A percentile compares a stretch with the other conserved stretches of the same genome.
These are phyloP conservation scores for Grus americana DNA, from an alignment of 2,113 vertebrate species.

Conservation along the genomic window DNA sequence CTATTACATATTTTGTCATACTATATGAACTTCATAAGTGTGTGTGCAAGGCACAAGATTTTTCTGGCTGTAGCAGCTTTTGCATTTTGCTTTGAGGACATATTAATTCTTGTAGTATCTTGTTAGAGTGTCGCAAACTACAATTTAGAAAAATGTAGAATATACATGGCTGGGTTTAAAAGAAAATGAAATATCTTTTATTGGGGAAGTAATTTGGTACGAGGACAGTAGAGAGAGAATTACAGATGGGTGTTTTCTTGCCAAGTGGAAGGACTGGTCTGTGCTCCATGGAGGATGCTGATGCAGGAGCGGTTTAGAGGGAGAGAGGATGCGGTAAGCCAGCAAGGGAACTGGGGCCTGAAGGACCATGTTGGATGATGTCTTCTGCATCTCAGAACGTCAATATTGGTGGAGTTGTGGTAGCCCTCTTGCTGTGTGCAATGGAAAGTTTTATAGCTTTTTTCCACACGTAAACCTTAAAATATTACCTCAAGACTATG, in stretches of 20 bases:
- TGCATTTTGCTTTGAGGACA: background rate
- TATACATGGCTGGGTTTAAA: background rate
- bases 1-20: background rate
- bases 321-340: background rate
- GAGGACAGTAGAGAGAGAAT: background rate
- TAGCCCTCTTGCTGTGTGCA: background rate
- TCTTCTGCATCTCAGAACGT: rapidly evolving
- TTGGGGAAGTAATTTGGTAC: background rate
- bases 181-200: background rate
- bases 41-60: background rate
- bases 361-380: background rate
- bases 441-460: background rate
- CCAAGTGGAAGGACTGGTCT: background rate
- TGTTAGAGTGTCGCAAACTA: background rate
- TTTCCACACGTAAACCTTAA: background rate
- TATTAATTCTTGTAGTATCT: background rate
- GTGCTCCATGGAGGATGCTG: background rate
- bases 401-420: background rate
- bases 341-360: background rate
- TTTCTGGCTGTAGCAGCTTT: background rate
- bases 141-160: background rate
- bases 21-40: background rate
- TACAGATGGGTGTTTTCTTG: background rate
- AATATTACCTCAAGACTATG: background rate
- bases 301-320: background rate